Conservation (phyloP, 2,113 vertebrate species). For the Shinisaurus crocodilurus region DNA sequence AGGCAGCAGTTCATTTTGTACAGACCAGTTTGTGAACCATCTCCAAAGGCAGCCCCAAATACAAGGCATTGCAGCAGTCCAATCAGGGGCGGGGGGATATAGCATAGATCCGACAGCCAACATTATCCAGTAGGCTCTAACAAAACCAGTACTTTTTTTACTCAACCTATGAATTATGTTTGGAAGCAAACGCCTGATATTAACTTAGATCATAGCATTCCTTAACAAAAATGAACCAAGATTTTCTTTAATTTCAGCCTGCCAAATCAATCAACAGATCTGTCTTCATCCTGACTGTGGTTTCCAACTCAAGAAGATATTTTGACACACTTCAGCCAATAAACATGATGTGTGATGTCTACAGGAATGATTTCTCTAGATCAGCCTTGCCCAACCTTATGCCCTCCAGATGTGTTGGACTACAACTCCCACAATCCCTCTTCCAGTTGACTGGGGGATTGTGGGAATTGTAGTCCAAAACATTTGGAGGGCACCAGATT, state of each 20-base stretch:
- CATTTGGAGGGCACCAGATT: too few species aligned
- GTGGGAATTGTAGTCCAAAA: too few species aligned
- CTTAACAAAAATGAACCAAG: background rate
- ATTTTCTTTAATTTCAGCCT: slow-evolving; percentile 8
- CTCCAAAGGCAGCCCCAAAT: background rate
- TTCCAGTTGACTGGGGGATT: too few species aligned
- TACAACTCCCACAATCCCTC: too few species aligned
- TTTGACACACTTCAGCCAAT: background rate
- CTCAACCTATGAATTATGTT: background rate
- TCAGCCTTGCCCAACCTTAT: background rate
- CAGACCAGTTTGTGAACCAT: background rate
- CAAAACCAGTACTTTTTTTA: background rate
- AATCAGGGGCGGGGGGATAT: background rate
- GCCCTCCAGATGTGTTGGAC: background rate
- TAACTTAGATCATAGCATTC: background rate
- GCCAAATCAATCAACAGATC: fast-evolving
- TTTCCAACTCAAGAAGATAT: background rate
- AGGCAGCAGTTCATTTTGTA: background rate
- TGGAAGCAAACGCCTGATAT: background rate
- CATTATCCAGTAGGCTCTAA: background rate
- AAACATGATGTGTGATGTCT: slow-evolving; percentile 1
- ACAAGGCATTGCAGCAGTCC: background rate
- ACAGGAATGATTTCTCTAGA: background rate
- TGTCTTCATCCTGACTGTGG: background rate
- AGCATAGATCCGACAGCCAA: background rate